Percentiles rank a stretch among this genome's conserved stretches.
phyloP scores from a whole-genome alignment of 2,888 invertebrate genomes.

The Glyphotaelius pellucidus region DNA sequence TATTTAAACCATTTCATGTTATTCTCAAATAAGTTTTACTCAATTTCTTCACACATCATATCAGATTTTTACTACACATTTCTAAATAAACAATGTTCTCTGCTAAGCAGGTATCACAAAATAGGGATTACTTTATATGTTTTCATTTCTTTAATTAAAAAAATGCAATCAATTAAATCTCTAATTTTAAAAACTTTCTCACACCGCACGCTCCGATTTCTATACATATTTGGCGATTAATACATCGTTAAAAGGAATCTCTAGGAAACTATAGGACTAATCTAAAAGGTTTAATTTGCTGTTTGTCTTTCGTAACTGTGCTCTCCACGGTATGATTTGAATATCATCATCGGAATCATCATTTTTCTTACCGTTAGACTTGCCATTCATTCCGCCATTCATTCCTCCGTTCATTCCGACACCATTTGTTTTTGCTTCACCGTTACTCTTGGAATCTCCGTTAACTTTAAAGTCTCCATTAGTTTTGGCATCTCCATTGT shows the following conservation, averaged over 20 bases:
- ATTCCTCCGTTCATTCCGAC: conserved; percentile 40
- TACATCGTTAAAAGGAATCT: conserved; percentile 20
- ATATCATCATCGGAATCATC: conserved; percentile 79
- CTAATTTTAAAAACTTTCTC: not conserved
- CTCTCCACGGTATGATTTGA: conserved; percentile 92
- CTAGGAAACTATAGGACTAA: conserved; percentile 56
- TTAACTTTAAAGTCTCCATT: conserved; percentile 53
- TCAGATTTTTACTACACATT: not conserved
- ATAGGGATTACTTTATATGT: not conserved
- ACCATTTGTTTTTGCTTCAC: conserved; percentile 53
- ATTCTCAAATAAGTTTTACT: not conserved
- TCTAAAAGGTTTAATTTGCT: conserved; percentile 91
- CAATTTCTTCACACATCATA: not conserved
- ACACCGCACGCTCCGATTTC: not conserved
- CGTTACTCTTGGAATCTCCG: conserved; percentile 45
- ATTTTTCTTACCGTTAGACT: conserved; percentile 71
- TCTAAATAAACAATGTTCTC: not conserved
- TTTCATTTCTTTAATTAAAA: not conserved
- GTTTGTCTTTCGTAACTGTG: conserved; percentile 92
- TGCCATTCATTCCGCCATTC: conserved; percentile 67
- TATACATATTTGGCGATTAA: conserved; percentile 31
- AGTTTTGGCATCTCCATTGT: conserved; percentile 42
- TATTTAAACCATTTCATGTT: not conserved
- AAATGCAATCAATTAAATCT: not conserved
- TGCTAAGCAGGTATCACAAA: not conserved